Evolutionary conservation across 2,113 vertebrate genomes (phyloP), one percentile per base, ranked within the genome.

Genomic region (Atrichornis clamosus): DNA sequence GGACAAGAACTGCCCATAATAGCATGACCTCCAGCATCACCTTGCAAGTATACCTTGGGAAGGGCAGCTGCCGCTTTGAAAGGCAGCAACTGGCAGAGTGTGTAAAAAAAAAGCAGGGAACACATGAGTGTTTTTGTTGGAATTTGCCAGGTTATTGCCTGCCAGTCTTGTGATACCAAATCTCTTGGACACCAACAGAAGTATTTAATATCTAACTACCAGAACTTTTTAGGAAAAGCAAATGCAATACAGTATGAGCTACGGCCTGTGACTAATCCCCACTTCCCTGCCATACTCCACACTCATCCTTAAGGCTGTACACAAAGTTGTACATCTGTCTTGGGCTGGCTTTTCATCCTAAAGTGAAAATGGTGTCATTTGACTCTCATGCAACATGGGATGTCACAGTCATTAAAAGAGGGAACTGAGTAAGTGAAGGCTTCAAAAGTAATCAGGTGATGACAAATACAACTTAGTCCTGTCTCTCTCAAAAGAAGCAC

Each of bases 31-130:
- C 35, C 80, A 68, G 30, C n/a, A 9, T 3, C 2, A 1, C 74
- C n/a, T 10, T 52, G 26, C 39, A 73, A n/a, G 9, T 23, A 14
- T 3, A 59, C 21, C 30, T 35, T 21, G 23, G 47, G n/a, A 78
- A 90, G 46, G 69, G 62, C 0, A 2, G 39, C 9, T 10, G 49
- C 35, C 4, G 1, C 55, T 37, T 37, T 0, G 0, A 64, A 69
- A 63, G 35, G 53, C 64, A 84, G 37, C 60, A 84, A 60, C 3
- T 28, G 22, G 52, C 27, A 52, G 3, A 46, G 19, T 6, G 20
- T 24, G 10, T 21, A 26, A 62, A 55, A 68, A 55, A 68, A 47
- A 30, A 30, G 4, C 30, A 56, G 37, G 24, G n/a, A 84, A 19
- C 9, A 5, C 28, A 0, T 30, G 30, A 23, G 10, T 19, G 8